Conservation (phyloP, 2,888 invertebrate species). For the Chrysolina haemoptera region DNA sequence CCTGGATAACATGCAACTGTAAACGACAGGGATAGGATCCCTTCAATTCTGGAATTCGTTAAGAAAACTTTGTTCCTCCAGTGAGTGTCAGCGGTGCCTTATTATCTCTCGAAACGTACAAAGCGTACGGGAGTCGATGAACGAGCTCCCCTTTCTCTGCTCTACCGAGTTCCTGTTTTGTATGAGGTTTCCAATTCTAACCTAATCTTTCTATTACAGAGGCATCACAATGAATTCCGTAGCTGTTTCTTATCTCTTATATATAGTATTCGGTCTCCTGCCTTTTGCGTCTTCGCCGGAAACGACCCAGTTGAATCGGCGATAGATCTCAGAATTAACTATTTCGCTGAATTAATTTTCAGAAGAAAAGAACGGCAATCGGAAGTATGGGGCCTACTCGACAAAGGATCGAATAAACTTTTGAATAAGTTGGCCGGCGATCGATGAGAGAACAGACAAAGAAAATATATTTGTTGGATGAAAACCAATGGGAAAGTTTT, state of each 20-base stretch:
- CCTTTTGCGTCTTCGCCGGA: constrained; percentile 37
- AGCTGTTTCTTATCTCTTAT: constrained; percentile 55
- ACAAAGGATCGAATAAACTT: constrained; percentile 4
- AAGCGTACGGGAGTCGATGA: constrained; percentile 30
- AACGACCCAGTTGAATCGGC: constrained; percentile 41
- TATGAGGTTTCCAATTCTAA: constrained; percentile 59
- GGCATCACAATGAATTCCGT: constrained; percentile 61
- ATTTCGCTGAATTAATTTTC: constrained; percentile 45
- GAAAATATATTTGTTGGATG: background rate
- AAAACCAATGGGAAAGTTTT: background rate
- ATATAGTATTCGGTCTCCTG: constrained; percentile 37
- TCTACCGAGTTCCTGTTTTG: constrained; percentile 51
- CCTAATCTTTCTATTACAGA: constrained; percentile 62
- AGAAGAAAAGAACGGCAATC: constrained; percentile 32
- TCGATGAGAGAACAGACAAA: background rate
- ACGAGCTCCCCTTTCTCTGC: constrained; percentile 43
- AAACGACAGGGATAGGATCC: background rate
- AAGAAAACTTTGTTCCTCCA: constrained; percentile 1
- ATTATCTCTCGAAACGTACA: constrained; percentile 13
- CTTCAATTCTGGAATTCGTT: constrained; percentile 1
- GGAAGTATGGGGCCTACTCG: constrained; percentile 20
- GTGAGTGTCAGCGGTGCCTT: background rate
- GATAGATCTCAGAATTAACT: constrained; percentile 45
- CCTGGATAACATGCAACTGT: background rate
- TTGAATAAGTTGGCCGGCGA: background rate